Percentiles rank a stretch among this genome's conserved stretches.
These are phyloP conservation scores for Parazoanthus darwini DNA, from an alignment of 92 coral and sea anemone genomes.

Conservation along the genomic window DNA sequence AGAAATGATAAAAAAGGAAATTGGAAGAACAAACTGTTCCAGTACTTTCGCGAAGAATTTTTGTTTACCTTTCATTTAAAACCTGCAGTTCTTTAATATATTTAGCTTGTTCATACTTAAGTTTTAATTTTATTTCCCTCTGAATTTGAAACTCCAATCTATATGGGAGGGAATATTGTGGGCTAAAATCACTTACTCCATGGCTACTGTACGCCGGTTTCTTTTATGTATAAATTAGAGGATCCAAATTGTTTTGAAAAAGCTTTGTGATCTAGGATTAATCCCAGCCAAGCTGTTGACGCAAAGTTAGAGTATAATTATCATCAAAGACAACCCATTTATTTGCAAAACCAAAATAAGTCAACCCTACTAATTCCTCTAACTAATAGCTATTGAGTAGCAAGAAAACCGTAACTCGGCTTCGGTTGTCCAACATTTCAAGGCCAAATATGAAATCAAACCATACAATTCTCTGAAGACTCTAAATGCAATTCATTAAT, in stretches of 20 bases:
- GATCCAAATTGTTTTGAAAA: conserved; percentile 32
- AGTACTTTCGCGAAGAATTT: conserved; percentile 18
- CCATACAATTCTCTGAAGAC: neutral
- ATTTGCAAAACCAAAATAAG: conserved; percentile 36
- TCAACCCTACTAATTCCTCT: neutral
- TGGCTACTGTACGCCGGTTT: neutral
- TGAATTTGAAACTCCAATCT: conserved; percentile 3
- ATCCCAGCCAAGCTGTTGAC: conserved; percentile 6
- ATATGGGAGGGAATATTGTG: conserved; percentile 38
- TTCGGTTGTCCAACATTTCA: conserved; percentile 16
- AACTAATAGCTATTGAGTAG: conserved; percentile 1
- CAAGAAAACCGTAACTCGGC: neutral
- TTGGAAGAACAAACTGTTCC: conserved; percentile 6
- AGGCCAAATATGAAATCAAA: neutral
- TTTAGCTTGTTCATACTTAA: neutral
- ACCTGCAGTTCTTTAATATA: neutral
- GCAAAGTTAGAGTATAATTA: conserved; percentile 29
- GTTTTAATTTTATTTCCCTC: neutral
- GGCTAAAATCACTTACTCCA: conserved; percentile 5
- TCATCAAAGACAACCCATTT: conserved; percentile 21
- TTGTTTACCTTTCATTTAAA: conserved; percentile 9
- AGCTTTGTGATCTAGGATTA: conserved; percentile 43
- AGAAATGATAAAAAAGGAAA: conserved; percentile 26
- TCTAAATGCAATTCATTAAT: neutral
- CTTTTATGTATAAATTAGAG: conserved; percentile 38